These are phyloP conservation scores for Leptodactylus fuscus DNA, from an alignment of 2,113 vertebrate genomes.

Conservation along the genomic window DNA sequence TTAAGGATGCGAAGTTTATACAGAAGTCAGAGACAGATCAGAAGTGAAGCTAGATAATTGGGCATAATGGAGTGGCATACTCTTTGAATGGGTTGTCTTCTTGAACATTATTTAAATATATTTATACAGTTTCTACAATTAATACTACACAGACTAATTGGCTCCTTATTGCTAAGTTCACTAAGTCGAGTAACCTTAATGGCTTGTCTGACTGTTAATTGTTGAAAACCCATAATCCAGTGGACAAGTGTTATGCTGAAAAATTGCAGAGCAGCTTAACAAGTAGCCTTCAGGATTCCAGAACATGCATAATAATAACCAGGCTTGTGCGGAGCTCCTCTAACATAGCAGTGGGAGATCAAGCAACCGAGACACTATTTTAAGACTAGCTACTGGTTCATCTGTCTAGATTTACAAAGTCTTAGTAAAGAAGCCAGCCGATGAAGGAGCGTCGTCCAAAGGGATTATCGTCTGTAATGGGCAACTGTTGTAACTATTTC, in stretches of 20 bases:
- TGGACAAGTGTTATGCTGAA: constrained; percentile 18
- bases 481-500: neutral
- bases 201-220: constrained; percentile 20
- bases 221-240: neutral
- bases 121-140: no score
- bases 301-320: neutral
- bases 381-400: neutral
- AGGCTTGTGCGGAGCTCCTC: no score
- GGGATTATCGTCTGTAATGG: neutral
- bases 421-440: neutral
- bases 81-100: no score
- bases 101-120: no score
- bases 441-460: neutral
- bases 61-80: no score
- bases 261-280: neutral
- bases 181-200: no score
- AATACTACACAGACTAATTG: no score
- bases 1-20: no score
- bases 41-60: no score
- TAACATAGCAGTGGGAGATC: constrained; percentile 9
- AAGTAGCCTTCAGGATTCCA: constrained; percentile 17
- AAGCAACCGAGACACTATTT: constrained; percentile 23
- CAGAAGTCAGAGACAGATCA: no score
- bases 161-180: no score
- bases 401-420: neutral